These are phyloP conservation scores for Origma solitaria DNA, from an alignment of 2,113 vertebrate genomes.

Conservation along the genomic window DNA sequence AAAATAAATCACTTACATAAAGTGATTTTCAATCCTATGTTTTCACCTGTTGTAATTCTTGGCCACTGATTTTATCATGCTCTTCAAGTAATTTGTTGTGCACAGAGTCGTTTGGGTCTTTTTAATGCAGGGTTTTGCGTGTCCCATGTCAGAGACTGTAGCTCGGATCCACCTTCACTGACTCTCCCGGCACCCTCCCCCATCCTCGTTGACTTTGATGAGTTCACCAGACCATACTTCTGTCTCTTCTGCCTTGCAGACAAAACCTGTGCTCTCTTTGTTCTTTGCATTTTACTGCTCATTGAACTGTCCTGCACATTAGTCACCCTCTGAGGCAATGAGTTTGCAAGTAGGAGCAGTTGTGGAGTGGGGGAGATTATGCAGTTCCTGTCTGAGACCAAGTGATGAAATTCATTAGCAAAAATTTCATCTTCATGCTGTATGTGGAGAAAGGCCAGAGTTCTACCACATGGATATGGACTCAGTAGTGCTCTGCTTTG, in stretches of 20 bases:
- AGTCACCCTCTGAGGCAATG: not conserved
- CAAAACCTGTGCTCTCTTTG: not conserved
- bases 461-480: not conserved
- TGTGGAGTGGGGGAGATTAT: not conserved
- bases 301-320: not conserved
- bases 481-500: not conserved
- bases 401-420: not conserved
- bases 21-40: not conserved
- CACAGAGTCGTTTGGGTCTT: not conserved
- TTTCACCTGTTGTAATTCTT: not conserved
- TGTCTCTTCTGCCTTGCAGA: not conserved
- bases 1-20: not conserved
- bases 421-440: not conserved
- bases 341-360: not conserved
- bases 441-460: not conserved
- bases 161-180: not conserved
- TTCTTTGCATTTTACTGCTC: not conserved
- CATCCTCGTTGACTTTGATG: not conserved
- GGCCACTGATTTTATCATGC: not conserved
- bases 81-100: not conserved
- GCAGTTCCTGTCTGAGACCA: not conserved
- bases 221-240: not conserved
- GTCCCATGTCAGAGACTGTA: not conserved
- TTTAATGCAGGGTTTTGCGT: not conserved
- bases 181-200: not conserved